These are phyloP conservation scores for Temnothorax rugatulus DNA, from an alignment of 2,888 invertebrate species.

Conservation along the genomic window DNA sequence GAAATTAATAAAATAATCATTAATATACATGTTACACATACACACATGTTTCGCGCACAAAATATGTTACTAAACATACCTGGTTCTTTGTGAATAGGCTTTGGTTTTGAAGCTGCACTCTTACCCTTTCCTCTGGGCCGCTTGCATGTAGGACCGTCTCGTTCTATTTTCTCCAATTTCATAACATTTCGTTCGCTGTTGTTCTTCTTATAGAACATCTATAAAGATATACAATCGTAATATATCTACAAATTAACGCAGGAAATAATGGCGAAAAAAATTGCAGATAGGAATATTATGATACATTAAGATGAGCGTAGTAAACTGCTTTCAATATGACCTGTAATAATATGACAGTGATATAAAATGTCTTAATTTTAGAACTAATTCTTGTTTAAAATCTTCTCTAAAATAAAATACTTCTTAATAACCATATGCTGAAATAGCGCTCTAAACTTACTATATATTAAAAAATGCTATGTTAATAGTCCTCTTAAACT, in stretches of 20 bases:
- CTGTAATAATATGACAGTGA: conserved; percentile 58
- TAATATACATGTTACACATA: background rate
- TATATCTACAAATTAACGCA: conserved; percentile 28
- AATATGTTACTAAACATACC: conserved; percentile 79
- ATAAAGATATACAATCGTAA: conserved; percentile 62
- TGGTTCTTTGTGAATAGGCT: conserved; percentile 83
- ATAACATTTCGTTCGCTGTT: conserved; percentile 75
- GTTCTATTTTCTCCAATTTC: conserved; percentile 74
- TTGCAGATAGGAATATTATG: conserved; percentile 2
- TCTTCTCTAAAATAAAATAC: conserved; percentile 26
- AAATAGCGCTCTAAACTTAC: conserved; percentile 38
- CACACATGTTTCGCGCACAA: background rate
- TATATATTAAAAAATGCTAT: conserved; percentile 25
- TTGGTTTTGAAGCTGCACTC: conserved; percentile 71
- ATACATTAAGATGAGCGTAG: conserved; percentile 43
- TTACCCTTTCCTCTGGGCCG: conserved; percentile 77
- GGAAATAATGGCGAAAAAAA: conserved; percentile 26
- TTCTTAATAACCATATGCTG: conserved; percentile 49
- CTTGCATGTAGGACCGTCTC: conserved; percentile 73
- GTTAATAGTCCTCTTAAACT: conserved; percentile 2
- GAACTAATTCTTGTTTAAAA: background rate
- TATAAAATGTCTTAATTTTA: conserved; percentile 30
- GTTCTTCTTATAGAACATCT: conserved; percentile 82
- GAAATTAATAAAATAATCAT: conserved; percentile 50
- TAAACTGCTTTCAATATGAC: conserved; percentile 64